Conservation (phyloP, 2,797 vertebrate genomes). For the Paguma larvata region DNA sequence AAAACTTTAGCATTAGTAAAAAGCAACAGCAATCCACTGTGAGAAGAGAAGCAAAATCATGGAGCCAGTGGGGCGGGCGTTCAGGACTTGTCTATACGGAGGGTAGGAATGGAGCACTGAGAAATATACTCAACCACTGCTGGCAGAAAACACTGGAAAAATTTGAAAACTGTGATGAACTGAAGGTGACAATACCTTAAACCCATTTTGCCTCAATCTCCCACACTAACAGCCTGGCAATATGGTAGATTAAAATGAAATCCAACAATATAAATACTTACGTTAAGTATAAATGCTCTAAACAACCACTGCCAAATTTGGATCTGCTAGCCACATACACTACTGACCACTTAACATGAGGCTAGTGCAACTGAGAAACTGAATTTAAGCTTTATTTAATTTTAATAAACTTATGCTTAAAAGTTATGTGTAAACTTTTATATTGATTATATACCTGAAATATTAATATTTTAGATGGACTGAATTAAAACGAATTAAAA, state of each 20-base stretch:
- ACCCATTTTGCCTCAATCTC: not conserved
- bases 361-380: not conserved
- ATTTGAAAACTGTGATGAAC: not conserved
- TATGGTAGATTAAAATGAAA: not conserved
- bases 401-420: constrained; percentile 15
- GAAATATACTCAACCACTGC: not conserved
- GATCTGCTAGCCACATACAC: not conserved
- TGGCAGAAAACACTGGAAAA: not conserved
- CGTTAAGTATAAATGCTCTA: not conserved
- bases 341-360: not conserved
- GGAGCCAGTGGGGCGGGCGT: not conserved
- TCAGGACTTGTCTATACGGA: not conserved
- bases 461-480: constrained; percentile 7
- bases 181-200: not conserved
- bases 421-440: not conserved
- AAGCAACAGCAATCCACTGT: not conserved
- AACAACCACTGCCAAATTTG: not conserved
- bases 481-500: not conserved
- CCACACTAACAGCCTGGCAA: not conserved
- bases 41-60: not conserved
- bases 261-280: too few species aligned
- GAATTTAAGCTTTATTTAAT: not conserved
- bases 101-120: not conserved
- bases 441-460: not conserved
- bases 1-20: not conserved